These are phyloP conservation scores for Catharus fuscescens DNA, from an alignment of 2,113 vertebrate species.

Conservation along the genomic window DNA sequence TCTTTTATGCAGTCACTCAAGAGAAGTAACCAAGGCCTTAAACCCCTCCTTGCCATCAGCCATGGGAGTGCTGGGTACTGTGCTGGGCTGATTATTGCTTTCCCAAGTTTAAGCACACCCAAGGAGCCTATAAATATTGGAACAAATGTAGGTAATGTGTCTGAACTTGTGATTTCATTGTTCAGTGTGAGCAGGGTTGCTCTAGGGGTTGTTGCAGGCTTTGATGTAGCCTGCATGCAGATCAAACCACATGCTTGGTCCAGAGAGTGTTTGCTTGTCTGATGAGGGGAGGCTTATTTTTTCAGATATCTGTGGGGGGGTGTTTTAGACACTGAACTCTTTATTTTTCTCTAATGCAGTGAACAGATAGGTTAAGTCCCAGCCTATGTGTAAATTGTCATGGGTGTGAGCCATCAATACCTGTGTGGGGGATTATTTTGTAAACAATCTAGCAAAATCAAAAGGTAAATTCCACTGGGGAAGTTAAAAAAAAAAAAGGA, in stretches of 20 bases:
- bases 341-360: neutral
- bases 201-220: neutral
- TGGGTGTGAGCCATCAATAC: neutral
- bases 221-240: neutral
- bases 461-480: neutral
- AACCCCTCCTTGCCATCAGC: neutral
- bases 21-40: neutral
- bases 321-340: neutral
- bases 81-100: neutral
- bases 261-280: neutral
- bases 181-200: neutral
- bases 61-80: neutral
- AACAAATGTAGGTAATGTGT: neutral
- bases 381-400: neutral
- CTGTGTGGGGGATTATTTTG: neutral
- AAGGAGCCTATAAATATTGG: neutral
- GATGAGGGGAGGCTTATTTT: neutral
- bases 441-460: neutral
- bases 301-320: neutral
- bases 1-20: neutral
- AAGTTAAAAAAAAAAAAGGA: neutral
- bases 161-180: neutral
- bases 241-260: neutral
- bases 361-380: neutral
- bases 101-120: neutral